These are phyloP conservation scores for Neoascia interrupta DNA, from an alignment of 2,888 invertebrate genomes.

Conservation along the genomic window DNA sequence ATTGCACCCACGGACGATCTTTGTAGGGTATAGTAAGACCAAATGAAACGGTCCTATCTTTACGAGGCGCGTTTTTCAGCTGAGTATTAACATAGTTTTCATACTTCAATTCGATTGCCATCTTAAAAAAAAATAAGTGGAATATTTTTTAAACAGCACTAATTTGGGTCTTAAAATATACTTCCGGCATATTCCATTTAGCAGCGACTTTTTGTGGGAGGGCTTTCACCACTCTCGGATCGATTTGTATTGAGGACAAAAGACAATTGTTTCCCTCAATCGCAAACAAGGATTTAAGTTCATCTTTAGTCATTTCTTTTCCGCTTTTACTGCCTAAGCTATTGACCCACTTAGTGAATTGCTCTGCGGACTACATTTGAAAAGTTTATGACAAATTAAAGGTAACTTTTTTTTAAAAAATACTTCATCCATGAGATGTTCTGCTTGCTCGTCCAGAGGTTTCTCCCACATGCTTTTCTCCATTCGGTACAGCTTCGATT, in stretches of 20 bases:
- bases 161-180: background rate
- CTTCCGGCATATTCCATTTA: slow-evolving; percentile 77
- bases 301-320: slow-evolving; percentile 76
- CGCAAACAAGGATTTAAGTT: slow-evolving; percentile 77
- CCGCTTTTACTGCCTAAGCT: slow-evolving; percentile 74
- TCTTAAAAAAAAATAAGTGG: no score
- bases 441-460: slow-evolving; percentile 78
- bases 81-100: slow-evolving; percentile 74
- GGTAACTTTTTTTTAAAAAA: slow-evolving; percentile 44
- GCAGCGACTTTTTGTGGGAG: slow-evolving; percentile 77
- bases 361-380: slow-evolving; percentile 74
- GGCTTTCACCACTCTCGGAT: slow-evolving; percentile 77
- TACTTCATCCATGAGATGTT: slow-evolving; percentile 78
- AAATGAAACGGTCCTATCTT: slow-evolving; percentile 75
- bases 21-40: slow-evolving; percentile 77
- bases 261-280: slow-evolving; percentile 76
- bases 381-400: background rate
- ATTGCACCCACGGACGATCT: slow-evolving; percentile 74
- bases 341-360: slow-evolving; percentile 78
- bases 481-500: slow-evolving; percentile 76
- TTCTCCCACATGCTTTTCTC: slow-evolving; percentile 73
- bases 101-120: slow-evolving; percentile 78
- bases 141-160: no score
- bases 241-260: slow-evolving; percentile 76
- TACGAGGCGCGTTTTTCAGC: slow-evolving; percentile 69